Base-by-base conservation (phyloP, 92 coral and sea anemone genomes). In the Phenganax stokvisi region DNA sequence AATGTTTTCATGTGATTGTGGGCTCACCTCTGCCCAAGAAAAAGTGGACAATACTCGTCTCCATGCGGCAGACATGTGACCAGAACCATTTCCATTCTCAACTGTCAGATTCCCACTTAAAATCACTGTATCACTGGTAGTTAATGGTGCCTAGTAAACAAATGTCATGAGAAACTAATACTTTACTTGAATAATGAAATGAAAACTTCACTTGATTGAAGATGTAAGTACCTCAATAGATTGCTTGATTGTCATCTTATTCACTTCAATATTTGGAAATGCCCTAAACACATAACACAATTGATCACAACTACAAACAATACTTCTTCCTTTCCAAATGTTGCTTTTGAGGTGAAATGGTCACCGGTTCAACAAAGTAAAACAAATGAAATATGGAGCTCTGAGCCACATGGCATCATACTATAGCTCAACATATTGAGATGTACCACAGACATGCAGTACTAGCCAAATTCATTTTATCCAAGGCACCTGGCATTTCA, bases 21-120 rank as follows among this genome's bases (percentile, higher is more conserved):
- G 7, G 81, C 90, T 12, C 57, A 96, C 99, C 97, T 92, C 97
- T 0, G 92, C 99, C 99, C 99, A 96, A 28, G 91, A 89, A 47
- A 81, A 85, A 71, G 88, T 86, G 0, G 99, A 96, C 56, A 96
- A 29, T 0, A 90, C 88, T 70, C 96, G 89, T 87, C 96, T 90
- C 71, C 90, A 85, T 7, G 97, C 88, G 20, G 82, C 87, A 28
- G 99, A 86, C 51, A 96, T 88, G 51, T 80, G 87, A 0, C 99
- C 97, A 86, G 73, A 85, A 13, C 99, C 99, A 76, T 81, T 92
- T 17, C 99, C 99, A 74, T 96, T 96, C 79, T 84, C 85, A 69
- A 96, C 88, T 6, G 88, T 67, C 47, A 96, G 80, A 44, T 91
- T 85, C 17, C 99, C 99, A 51, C 92, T 85, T 69, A 96, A 77